Base-by-base conservation (phyloP, 2,888 invertebrate genomes). In the Rosalia funebris region DNA sequence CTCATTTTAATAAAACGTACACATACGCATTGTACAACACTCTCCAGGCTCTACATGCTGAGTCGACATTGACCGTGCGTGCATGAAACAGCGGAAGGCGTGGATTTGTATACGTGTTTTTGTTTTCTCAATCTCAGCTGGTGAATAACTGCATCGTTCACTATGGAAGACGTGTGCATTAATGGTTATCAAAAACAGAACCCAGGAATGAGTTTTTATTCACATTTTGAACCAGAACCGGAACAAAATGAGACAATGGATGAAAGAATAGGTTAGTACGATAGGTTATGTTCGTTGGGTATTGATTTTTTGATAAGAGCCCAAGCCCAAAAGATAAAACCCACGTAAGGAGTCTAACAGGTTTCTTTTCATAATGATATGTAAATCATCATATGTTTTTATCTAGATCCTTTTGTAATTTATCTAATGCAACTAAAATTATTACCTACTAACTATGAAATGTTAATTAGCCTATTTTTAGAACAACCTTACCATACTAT, bases 211-310 rank as follows among this genome's bases (percentile, higher is more conserved):
- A 67, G 68, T 31, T 77, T 78, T 66, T 77, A 75, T 63, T 66
- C 72, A 7, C 72, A 75, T 57, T 72, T 69, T 5, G 76, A 76
- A 48, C 75, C 67, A 9, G 75, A 74, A 42, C 48, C 61, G n/a
- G 69, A 71, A n/a, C 45, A 63, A 16, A 60, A 54, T 16, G 57
- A 58, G 42, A 59, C 73, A 34, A 62, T 72, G 50, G 70, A 75
- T 65, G 68, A 72, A 63, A 74, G 77, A 69, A 71, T 73, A 50
- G 78, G 78, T 78, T 66, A 69, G 75, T 75, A 47, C 36, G 20
- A 56, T 55, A 59, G 59, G 55, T 68, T 64, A 46, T 54, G 54
- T 59, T 53, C 52, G 46, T 50, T 44, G 36, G 25, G 54, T 58
- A 50, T 59, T 57, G 54, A 57, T 65, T 48, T 61, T 61, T 62